Evolutionary conservation across 2,888 invertebrate species (phyloP).

Genomic region (Lamellibrachia columna): DNA sequence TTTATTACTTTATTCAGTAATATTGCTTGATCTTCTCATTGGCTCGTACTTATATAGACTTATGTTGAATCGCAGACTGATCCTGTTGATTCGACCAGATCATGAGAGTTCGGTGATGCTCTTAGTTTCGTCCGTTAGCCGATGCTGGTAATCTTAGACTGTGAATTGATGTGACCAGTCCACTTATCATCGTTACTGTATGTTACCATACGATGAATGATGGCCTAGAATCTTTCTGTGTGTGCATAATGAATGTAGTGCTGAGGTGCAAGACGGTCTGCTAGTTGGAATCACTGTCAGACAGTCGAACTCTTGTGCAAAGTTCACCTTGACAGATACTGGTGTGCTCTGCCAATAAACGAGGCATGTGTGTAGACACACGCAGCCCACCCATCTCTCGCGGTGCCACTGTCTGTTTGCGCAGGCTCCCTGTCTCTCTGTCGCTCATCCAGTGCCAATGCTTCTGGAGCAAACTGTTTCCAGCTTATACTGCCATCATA

Average conservation of each 20-base stretch:
- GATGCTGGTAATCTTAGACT: neutral
- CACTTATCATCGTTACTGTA: neutral
- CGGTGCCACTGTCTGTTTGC: neutral
- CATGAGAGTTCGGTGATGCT: neutral
- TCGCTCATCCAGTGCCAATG: neutral
- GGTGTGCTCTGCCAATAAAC: neutral
- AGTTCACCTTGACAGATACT: conserved; percentile 9
- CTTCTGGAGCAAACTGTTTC: neutral
- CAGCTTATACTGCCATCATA: neutral
- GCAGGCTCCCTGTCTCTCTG: neutral
- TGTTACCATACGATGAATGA: neutral
- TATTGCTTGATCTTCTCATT: neutral
- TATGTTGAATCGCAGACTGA: neutral
- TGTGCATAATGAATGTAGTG: neutral
- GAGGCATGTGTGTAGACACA: neutral
- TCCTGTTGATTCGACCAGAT: neutral
- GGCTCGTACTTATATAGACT: neutral
- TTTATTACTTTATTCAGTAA: neutral
- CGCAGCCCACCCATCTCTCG: neutral
- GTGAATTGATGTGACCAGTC: neutral
- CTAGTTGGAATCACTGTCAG: conserved; percentile 16
- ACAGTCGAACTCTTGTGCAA: neutral
- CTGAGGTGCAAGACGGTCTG: neutral
- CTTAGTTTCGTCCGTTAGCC: neutral
- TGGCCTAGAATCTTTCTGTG: neutral